Evolutionary conservation across 2,888 invertebrate species (phyloP).

Genomic region (Phengaris arion): DNA sequence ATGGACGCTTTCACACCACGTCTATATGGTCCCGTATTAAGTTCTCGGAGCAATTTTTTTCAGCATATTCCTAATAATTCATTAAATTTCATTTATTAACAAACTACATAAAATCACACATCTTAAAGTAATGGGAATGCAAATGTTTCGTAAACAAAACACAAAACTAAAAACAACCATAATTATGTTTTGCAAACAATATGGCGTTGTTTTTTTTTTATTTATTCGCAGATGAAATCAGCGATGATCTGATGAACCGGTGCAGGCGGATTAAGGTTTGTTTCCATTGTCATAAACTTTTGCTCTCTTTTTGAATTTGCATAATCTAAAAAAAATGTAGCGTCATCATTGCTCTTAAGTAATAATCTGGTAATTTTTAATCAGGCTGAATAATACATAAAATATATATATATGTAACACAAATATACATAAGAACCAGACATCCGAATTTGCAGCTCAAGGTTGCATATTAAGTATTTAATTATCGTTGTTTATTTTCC

Average conservation of each 20-base stretch:
- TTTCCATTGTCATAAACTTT: conserved; percentile 35
- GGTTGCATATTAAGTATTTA: neutral
- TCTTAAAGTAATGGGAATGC: neutral
- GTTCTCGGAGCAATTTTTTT: too few species aligned
- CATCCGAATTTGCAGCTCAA: neutral
- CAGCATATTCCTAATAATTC: too few species aligned
- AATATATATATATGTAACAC: neutral
- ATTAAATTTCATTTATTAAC: too few species aligned
- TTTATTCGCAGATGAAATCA: conserved; percentile 53
- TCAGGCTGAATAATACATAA: neutral
- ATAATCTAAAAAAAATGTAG: neutral
- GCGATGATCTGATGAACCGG: conserved; percentile 49
- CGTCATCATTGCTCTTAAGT: neutral
- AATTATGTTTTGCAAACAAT: conserved; percentile 25
- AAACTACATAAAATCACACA: neutral
- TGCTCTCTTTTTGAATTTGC: conserved; percentile 18
- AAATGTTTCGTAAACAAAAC: neutral
- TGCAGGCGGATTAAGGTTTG: conserved; percentile 43
- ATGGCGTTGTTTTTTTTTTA: conserved; percentile 37
- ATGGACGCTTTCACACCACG: too few species aligned
- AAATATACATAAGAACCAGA: neutral
- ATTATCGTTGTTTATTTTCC: neutral
- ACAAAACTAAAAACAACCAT: conserved; percentile 7
- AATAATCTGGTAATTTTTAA: neutral
- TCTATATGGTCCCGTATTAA: too few species aligned